Conservation (phyloP, 1,140 invertebrate species). For the Cecropterus lyciades region DNA sequence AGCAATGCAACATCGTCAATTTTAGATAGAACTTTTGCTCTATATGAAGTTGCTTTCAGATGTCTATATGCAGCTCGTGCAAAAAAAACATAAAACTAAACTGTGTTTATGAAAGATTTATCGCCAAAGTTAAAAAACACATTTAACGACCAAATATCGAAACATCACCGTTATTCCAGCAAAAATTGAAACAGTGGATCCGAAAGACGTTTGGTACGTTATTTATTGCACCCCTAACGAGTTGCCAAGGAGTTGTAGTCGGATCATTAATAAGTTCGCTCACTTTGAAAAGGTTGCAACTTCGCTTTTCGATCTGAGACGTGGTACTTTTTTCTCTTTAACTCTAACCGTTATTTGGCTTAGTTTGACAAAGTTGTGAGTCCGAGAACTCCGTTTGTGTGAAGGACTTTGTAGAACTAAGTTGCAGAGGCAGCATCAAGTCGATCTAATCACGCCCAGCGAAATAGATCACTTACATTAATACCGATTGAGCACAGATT, state of each 20-base stretch:
- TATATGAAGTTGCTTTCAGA: no score
- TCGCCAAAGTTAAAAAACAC: no score
- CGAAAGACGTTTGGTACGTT: constrained; percentile 48
- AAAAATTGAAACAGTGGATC: constrained; percentile 21
- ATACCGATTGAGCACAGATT: constrained; percentile 2
- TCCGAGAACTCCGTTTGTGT: constrained; percentile 5
- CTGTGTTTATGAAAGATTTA: no score
- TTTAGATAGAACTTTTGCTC: no score
- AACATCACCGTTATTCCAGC: neutral
- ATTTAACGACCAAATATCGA: no score
- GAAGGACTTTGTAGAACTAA: constrained; percentile 6
- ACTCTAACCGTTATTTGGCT: constrained; percentile 8
- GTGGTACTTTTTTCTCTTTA: constrained; percentile 21
- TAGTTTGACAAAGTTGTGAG: constrained; percentile 14
- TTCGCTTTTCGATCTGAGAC: constrained; percentile 34
- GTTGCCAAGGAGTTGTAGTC: constrained; percentile 58
- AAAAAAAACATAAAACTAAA: no score
- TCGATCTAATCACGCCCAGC: constrained; percentile 2
- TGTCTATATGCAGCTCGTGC: no score
- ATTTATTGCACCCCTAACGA: constrained; percentile 63
- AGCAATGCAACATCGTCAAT: no score
- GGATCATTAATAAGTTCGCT: constrained; percentile 65
- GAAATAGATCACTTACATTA: constrained; percentile 13
- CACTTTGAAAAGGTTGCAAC: constrained; percentile 55
- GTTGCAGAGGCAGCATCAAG: neutral